Evolutionary conservation across 2,797 vertebrate species (phyloP).

Genomic region (Halcyon badia): DNA sequence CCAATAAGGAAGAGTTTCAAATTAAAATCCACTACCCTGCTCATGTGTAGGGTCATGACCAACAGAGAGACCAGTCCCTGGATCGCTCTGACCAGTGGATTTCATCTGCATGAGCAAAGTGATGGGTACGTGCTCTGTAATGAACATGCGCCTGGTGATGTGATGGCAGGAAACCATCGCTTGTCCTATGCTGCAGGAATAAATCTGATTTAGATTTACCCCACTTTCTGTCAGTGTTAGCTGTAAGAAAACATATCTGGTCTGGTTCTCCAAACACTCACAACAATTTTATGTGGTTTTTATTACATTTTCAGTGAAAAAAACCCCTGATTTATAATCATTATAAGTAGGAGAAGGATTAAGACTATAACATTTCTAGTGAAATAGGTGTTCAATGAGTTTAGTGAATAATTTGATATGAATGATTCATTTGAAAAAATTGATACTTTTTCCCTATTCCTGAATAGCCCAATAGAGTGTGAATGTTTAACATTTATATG

Average conservation of each 20-base stretch:
- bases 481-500: neutral
- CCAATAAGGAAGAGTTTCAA: neutral
- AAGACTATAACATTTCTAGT: neutral
- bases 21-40: slow-evolving; percentile 45
- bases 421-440: slow-evolving; percentile 3
- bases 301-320: neutral
- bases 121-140: slow-evolving; percentile 3
- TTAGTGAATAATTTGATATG: neutral
- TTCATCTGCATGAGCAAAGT: slow-evolving; percentile 20
- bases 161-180: neutral
- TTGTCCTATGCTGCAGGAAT: neutral
- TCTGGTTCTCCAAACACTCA: neutral
- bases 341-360: neutral
- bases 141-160: neutral
- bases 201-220: neutral
- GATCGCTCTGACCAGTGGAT: slow-evolving; percentile 18
- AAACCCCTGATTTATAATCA: neutral
- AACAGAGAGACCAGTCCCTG: slow-evolving; percentile 22
- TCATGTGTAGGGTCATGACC: slow-evolving; percentile 39
- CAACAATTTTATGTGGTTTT: neutral
- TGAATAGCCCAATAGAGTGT: neutral
- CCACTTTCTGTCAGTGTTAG: neutral
- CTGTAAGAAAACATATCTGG: neutral
- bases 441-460: neutral
- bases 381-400: slow-evolving; percentile 9